A percentile compares a stretch with the other conserved stretches of the same genome.
phyloP scores from a whole-genome alignment of 2,888 invertebrate genomes.

The Neoscelio sp. region DNA sequence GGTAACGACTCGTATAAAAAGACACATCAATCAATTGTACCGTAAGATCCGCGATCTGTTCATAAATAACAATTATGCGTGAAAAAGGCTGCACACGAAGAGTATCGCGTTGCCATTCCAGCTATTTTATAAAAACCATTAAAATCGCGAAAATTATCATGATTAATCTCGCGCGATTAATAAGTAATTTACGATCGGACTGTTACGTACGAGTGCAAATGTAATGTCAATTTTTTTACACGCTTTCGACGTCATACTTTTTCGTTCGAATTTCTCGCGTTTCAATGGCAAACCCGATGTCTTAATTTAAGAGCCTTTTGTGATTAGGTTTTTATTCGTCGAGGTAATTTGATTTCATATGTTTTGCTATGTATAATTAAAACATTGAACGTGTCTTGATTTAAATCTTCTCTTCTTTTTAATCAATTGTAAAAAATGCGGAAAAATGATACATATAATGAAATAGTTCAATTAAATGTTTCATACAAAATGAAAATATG shows the following conservation, averaged over 20 bases:
- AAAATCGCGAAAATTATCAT: conserved; percentile 7
- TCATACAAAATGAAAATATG: too few species aligned
- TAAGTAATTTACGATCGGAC: conserved; percentile 10
- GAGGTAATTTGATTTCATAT: too few species aligned
- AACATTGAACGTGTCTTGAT: too few species aligned
- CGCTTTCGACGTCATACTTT: conserved; percentile 8
- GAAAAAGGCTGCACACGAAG: conserved; percentile 32
- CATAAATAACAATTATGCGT: conserved; percentile 54
- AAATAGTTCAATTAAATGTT: too few species aligned
- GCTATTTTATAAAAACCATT: conserved; percentile 17
- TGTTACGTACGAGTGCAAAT: too few species aligned
- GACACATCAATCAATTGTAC: conserved; percentile 60
- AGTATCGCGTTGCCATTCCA: conserved; percentile 4
- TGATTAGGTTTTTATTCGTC: too few species aligned
- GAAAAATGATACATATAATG: too few species aligned
- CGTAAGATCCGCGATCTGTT: conserved; percentile 55
- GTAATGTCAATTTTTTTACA: too few species aligned
- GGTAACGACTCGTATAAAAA: conserved; percentile 59
- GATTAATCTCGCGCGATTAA: conserved; percentile 36
- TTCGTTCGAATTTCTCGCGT: conserved; percentile 13
- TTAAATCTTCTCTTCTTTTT: too few species aligned
- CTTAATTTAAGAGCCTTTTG: conserved; percentile 5
- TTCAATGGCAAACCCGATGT: background rate
- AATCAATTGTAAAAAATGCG: too few species aligned
- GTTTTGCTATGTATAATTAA: too few species aligned